phyloP scores from a whole-genome alignment of 1,140 invertebrate genomes.

The Lasioglossum baleicum region DNA sequence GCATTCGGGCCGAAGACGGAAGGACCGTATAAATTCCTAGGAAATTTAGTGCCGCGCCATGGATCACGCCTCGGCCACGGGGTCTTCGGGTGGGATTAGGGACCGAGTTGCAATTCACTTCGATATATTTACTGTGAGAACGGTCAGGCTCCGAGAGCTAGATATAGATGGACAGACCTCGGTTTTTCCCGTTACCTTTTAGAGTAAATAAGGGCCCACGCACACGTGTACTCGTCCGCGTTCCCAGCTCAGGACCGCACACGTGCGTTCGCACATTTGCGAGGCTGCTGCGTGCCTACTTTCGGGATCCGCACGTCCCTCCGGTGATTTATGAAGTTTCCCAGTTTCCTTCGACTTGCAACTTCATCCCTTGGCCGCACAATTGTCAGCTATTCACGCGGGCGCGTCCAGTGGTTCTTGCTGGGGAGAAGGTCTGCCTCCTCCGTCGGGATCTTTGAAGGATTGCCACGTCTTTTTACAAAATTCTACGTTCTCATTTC shows the following conservation, averaged over 20 bases:
- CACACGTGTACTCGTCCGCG: constrained; percentile 4
- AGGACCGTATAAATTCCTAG: constrained; percentile 69
- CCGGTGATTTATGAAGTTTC: constrained; percentile 66
- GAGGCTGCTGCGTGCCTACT: constrained; percentile 43
- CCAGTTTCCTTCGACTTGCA: constrained; percentile 51
- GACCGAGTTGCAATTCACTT: constrained; percentile 79
- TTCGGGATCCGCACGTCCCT: constrained; percentile 44
- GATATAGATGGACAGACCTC: constrained; percentile 42
- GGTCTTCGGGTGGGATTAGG: constrained; percentile 71
- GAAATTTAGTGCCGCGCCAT: constrained; percentile 74
- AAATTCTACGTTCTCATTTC: too few relatives aligned
- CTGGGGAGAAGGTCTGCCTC: too few relatives aligned
- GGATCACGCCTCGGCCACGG: constrained; percentile 66
- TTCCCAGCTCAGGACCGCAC: constrained; percentile 32
- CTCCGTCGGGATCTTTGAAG: too few relatives aligned
- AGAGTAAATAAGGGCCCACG: constrained; percentile 62
- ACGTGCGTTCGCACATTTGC: constrained; percentile 69
- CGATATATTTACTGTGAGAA: constrained; percentile 79
- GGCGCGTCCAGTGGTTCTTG: too few relatives aligned
- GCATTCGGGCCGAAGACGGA: background rate
- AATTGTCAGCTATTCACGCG: constrained; percentile 44
- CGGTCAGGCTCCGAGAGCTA: constrained; percentile 71
- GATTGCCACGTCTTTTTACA: too few relatives aligned
- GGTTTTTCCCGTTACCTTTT: constrained; percentile 58
- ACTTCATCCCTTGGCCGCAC: constrained; percentile 50